Evolutionary conservation across 2,888 invertebrate genomes (phyloP), one percentile per base, ranked within the genome.

Genomic region (Melitaea athalia): DNA sequence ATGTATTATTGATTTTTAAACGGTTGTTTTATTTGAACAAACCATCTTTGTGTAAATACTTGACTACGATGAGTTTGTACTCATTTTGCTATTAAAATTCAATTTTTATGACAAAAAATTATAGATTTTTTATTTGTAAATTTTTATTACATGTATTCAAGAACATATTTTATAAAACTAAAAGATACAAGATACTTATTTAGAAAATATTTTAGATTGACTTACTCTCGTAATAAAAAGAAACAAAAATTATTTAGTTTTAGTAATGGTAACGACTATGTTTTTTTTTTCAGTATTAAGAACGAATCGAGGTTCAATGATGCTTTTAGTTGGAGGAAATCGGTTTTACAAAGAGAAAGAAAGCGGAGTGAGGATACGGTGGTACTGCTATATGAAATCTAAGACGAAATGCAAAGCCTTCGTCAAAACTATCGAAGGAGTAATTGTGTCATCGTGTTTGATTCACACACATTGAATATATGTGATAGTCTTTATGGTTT

Each of bases 1-100:
- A 77, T 82, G 81, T 83, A 86, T 85, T 84, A 86, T 87, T 82
- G 79, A 79, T 82, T 85, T 85, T 81, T 80, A 71, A 75, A 3
- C 24, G 49, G 66, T 76, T 72, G 81, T 87, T 86, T 87, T 72
- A 82, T 84, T 87, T 75, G 14, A 59, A 59, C 45, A 38, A 68
- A 61, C 8, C 61, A 15, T 49, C n/a, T 7, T 38, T 38, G 8
- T 38, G 5, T 38, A 7, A 38, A 38, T 8, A 38, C 4, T 38
- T 33, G 33, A 33, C 33, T 33, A 33, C 6, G 38, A 38, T 38
- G 8, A 38, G 33, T 38, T 7, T 1, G 3, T 24, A 24, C 3
- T 24, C 1, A 24, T 24, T 24, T 24, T 24, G 24, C 24, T 24
- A n/a, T 24, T 24, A 24, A 24, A 24, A 24, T 24, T 24, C 1